phyloP scores from a whole-genome alignment of 2,797 vertebrate species.

The Dicrostonyx torquatus region DNA sequence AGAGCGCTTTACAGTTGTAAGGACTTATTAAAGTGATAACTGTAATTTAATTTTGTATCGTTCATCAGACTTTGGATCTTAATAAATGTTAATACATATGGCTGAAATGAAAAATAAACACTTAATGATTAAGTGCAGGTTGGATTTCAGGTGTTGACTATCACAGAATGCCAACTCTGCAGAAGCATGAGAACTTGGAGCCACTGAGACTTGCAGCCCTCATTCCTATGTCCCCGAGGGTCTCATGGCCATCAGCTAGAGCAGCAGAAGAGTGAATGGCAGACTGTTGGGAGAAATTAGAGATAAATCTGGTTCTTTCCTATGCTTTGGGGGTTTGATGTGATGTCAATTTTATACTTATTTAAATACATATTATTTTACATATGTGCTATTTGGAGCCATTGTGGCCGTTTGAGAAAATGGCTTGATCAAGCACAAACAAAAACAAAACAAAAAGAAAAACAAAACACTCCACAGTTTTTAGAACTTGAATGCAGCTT shows the following conservation, averaged over 20 bases:
- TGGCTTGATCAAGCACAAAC: not conserved
- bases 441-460: not conserved
- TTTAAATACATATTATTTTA: not conserved
- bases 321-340: not conserved
- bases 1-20: not conserved
- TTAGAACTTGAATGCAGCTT: not conserved
- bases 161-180: not conserved
- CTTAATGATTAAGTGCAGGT: not conserved
- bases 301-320: not conserved
- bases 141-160: not conserved
- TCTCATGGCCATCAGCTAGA: not conserved
- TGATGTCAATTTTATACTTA: not conserved
- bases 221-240: not conserved
- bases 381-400: not conserved
- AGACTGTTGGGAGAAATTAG: not conserved
- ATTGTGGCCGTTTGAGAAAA: not conserved
- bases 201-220: not conserved
- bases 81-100: not conserved
- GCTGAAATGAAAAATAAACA: conserved; percentile 27
- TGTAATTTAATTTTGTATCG: not conserved
- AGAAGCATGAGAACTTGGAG: not conserved
- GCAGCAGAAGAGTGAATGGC: not conserved
- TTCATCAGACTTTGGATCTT: not conserved
- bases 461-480: not conserved
- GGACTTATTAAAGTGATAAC: not conserved